Evolutionary conservation across 2,797 vertebrate genomes (phyloP), one percentile per base, ranked within the genome.

Genomic region (Nyctalus aviator): DNA sequence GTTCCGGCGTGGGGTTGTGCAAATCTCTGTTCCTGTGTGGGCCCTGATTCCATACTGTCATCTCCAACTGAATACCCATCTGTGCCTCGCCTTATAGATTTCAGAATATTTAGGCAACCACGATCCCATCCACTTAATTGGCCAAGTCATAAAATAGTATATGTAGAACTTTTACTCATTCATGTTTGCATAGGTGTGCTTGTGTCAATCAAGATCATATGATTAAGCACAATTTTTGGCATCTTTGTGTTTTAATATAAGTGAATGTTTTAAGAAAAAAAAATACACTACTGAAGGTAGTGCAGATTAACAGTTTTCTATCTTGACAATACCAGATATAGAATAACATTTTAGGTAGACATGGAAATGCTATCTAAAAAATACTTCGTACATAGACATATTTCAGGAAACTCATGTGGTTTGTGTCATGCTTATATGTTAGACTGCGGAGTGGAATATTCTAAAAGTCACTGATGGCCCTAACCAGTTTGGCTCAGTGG

Each of bases 401-500:
- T 41, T 86, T 79, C 71, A 82, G 86, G 50, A 75, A 41, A 25
- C 62, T 59, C 21, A 48, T 82, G 53, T 37, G 66, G 53, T 93
- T 86, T 96, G 78, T 88, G 96, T 95, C 93, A 91, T 46, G 78
- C 50, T 84, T 88, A 73, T 77, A 64, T 85, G 59, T 86, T 72
- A 96, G 84, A 50, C 53, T 95, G 93, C 78, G 68, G 57, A 93
- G 88, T 78, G 94, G 96, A 96, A 87, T 75, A 44, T 90, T 90
- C 96, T 97, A 97, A 98, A 98, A 97, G 96, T 97, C 98, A 97
- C 48, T 6, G 27, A 46, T 14, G 13, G 25, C 11, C 25, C 25
- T 27, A 59, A 13, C 59, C 27, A 30, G 59, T 62, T 62, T 30
- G 12, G 27, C 59, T 14, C 59, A 15, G 27, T 62, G 59, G 59